Evolutionary conservation across 1,140 invertebrate genomes (phyloP), one percentile per base, ranked within the genome.

Genomic region (Subanguina moxae): DNA sequence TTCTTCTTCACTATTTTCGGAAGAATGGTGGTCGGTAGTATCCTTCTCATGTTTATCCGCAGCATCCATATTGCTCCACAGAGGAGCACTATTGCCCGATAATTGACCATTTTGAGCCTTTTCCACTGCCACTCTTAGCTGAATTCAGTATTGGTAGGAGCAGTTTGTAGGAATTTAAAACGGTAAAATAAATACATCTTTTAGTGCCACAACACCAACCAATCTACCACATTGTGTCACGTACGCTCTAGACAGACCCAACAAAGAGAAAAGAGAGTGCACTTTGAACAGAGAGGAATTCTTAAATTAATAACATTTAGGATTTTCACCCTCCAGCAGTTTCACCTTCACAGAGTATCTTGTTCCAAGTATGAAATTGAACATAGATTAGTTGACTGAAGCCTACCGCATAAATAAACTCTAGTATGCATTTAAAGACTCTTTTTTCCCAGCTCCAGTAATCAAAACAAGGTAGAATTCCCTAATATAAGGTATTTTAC

Each of bases 261-360:
- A 97, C 87, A 97, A 90, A 1, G 92, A 96, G 84, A 98, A 98
- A 3, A 97, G 84, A 15, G 93, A 96, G 84, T 98, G 94, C 1
- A 95, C 92, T 85, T 87, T 97, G 58, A 96, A 88, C 38, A 97
- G 85, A 0, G 93, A 94, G 0, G 94, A 96, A 76, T 90, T 88
- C 32, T 38, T 38, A 38, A 38, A 38, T 5, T 38, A 11, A 38
- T 3, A n/a, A n/a, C n/a, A n/a, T n/a, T n/a, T n/a, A n/a, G n/a
- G n/a, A n/a, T n/a, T n/a, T n/a, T n/a, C n/a, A n/a, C n/a, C n/a
- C n/a, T n/a, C n/a, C n/a, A n/a, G n/a, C n/a, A n/a, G n/a, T n/a
- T n/a, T n/a, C n/a, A n/a, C n/a, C n/a, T n/a, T n/a, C n/a, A n/a
- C n/a, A n/a, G n/a, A n/a, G n/a, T n/a, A n/a, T n/a, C n/a, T n/a